These are phyloP conservation scores for Apostichopus japonicus DNA, from an alignment of 35 echinoderm and acorn worm genomes.

Conservation along the genomic window DNA sequence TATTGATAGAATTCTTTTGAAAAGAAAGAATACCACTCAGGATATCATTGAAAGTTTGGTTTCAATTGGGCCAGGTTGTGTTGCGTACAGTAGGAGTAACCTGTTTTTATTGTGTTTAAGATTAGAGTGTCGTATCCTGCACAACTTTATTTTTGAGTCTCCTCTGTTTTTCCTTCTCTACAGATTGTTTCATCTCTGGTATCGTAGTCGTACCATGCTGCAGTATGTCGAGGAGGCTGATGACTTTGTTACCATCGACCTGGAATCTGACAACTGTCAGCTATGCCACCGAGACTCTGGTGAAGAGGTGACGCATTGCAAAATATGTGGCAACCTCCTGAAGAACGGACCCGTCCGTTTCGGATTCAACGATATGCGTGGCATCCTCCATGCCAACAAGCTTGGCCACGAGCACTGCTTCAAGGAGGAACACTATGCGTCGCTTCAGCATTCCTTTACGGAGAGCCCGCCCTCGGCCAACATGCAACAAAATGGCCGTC, in stretches of 20 bases:
- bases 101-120: no score
- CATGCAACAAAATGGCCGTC: background rate
- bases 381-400: slow-evolving; percentile 30
- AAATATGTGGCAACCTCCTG: slow-evolving; percentile 43
- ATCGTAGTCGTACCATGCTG: slow-evolving; percentile 49
- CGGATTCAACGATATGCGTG: slow-evolving; percentile 54
- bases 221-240: slow-evolving; percentile 36
- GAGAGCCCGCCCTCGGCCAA: background rate
- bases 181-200: slow-evolving; percentile 40
- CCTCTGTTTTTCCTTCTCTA: background rate
- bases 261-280: slow-evolving; percentile 29
- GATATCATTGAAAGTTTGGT: no score
- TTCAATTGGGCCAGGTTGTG: no score
- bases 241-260: slow-evolving; percentile 53
- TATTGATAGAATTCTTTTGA: no score
- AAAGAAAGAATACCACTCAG: no score
- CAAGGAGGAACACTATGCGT: slow-evolving; percentile 9
- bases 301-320: slow-evolving; percentile 39
- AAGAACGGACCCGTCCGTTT: slow-evolving; percentile 29
- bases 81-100: no score
- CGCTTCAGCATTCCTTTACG: slow-evolving; percentile 19
- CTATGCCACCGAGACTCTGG: slow-evolving; percentile 16
- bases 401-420: slow-evolving; percentile 52
- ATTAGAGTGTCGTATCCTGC: no score
- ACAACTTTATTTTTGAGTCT: no score